Evolutionary conservation across 2,113 vertebrate genomes (phyloP).

Genomic region (Cyrtonyx montezumae): DNA sequence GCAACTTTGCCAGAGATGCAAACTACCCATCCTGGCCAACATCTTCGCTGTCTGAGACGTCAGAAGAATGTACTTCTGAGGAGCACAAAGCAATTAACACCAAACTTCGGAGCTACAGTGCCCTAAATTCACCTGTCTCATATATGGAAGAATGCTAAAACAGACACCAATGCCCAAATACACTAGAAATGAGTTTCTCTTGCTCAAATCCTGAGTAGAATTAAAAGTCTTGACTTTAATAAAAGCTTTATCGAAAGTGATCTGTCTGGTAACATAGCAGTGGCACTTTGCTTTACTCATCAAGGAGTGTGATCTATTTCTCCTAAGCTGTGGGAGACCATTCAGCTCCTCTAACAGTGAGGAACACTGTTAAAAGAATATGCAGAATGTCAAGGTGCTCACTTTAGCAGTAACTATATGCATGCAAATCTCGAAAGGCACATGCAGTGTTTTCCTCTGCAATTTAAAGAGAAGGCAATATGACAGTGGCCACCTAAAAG

Average conservation of each 20-base stretch:
- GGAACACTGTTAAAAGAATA: neutral
- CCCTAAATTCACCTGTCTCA: neutral
- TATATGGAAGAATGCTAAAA: neutral
- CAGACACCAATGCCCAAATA: neutral
- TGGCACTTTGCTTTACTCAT: neutral
- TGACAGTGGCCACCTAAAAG: neutral
- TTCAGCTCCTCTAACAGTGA: neutral
- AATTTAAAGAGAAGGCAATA: neutral
- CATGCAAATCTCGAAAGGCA: neutral
- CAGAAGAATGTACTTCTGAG: neutral
- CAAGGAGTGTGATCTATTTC: neutral
- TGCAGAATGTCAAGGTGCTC: neutral
- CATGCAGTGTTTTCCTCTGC: neutral
- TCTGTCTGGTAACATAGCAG: neutral
- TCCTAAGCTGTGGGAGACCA: neutral
- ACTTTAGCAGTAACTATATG: neutral
- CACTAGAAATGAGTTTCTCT: neutral
- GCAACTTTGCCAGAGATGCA: neutral
- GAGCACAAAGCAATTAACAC: neutral
- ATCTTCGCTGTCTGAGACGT: too few species aligned
- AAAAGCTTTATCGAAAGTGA: neutral
- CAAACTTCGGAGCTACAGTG: neutral
- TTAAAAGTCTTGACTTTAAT: neutral
- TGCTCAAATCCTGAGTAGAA: neutral
- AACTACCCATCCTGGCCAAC: neutral